Evolutionary conservation across 2,797 vertebrate genomes (phyloP).

Genomic region (Macrochelys suwanniensis): DNA sequence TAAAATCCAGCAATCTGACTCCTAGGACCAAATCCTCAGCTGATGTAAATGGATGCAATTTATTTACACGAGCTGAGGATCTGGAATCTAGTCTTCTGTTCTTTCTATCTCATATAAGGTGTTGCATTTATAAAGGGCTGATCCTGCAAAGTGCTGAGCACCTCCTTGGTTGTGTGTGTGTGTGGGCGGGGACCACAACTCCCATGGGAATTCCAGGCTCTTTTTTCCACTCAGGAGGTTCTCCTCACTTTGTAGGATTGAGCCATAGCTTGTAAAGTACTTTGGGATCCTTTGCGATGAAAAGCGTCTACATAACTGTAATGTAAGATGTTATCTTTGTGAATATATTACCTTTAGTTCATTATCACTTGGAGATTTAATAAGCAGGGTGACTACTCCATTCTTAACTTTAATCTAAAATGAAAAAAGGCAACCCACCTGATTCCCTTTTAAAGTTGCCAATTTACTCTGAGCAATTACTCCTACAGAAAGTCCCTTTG

Average conservation of each 20-base stretch:
- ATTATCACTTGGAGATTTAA: not conserved
- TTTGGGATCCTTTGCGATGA: not conserved
- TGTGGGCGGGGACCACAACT: not conserved
- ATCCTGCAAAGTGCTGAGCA: not conserved
- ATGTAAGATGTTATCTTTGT: not conserved
- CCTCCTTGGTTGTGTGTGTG: not conserved
- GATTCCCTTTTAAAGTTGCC: not conserved
- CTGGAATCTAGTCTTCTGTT: not conserved
- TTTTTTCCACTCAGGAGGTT: not conserved
- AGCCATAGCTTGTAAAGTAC: not conserved
- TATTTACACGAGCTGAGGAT: not conserved
- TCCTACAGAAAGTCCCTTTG: not conserved
- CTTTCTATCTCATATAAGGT: not conserved
- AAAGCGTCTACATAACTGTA: not conserved
- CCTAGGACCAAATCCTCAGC: not conserved
- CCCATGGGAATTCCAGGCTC: not conserved
- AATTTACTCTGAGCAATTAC: not conserved
- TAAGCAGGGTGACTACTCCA: conserved; percentile 18
- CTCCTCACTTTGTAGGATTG: not conserved
- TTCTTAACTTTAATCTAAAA: conserved; percentile 36
- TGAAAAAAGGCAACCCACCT: not conserved
- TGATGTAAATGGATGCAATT: too few relatives aligned
- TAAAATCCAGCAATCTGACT: not conserved
- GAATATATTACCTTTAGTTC: not conserved
- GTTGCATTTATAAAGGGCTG: not conserved